A percentile compares a stretch with the other conserved stretches of the same genome.
These are phyloP conservation scores for Allobates femoralis DNA, from an alignment of 2,797 vertebrate genomes.

Conservation along the genomic window DNA sequence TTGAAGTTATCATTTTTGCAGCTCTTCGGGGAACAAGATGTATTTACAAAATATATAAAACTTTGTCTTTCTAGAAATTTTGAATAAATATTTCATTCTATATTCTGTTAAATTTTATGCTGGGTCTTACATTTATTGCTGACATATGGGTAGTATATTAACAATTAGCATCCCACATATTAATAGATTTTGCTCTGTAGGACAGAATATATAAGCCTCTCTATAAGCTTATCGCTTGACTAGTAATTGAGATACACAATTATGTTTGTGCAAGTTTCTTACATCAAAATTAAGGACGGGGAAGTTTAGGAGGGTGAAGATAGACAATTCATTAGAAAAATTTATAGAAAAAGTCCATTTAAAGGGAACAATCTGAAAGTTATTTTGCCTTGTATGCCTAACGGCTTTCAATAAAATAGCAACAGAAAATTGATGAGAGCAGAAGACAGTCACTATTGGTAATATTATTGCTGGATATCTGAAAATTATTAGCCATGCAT, in stretches of 20 bases:
- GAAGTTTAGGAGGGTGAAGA: too few relatives aligned
- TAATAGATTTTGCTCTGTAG: background rate
- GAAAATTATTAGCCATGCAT: too few relatives aligned
- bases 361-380: too few relatives aligned
- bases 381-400: too few relatives aligned
- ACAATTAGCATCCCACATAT: background rate
- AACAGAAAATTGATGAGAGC: too few relatives aligned
- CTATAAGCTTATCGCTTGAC: background rate
- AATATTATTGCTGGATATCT: too few relatives aligned
- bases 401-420: too few relatives aligned
- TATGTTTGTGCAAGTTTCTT: background rate
- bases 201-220: background rate
- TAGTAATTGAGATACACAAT: background rate
- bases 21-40: constrained; percentile 27
- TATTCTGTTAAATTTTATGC: background rate
- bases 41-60: constrained; percentile 33
- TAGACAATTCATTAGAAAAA: too few relatives aligned
- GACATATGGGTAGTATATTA: background rate
- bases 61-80: constrained; percentile 20
- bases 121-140: background rate
- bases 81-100: constrained; percentile 32
- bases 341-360: too few relatives aligned
- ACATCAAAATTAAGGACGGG: too few relatives aligned
- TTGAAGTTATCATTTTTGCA: constrained; percentile 12
- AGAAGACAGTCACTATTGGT: too few relatives aligned